Base-by-base conservation (phyloP, 2,888 invertebrate species). In the Epinotia brunnichana region DNA sequence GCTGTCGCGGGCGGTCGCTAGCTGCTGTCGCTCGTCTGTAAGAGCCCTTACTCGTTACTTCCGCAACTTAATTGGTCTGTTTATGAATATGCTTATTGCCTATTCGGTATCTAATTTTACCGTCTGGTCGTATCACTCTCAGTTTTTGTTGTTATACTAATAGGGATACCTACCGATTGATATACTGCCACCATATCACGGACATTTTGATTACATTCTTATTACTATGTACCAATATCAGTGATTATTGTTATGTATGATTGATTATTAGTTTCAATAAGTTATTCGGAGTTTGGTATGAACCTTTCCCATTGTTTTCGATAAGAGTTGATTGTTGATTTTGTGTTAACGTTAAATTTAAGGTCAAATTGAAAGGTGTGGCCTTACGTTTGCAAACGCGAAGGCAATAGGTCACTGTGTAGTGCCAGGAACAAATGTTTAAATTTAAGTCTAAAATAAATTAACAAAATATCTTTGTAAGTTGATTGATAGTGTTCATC, bases 381-480 rank as follows among this genome's bases (percentile, higher is more conserved):
- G 90, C 90, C 90, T 90, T 90, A 90, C 86, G 76, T 85, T 87
- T 85, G 85, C 79, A 79, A 83, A 74, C 70, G 71, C 69, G 62
- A 53, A 72, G 72, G 79, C 82, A 84, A 80, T 80, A 83, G 79
- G 74, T 75, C 79, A 79, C 78, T 75, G 67, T 41, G 51, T 66
- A 74, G 74, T 74, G 77, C 79, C 80, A 77, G 81, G 82, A 83
- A 82, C 82, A 82, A 84, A 79, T 78, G 56, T 74, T 59, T 75
- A 72, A 76, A 69, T 39, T n/a, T 78, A 79, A 81, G 83, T 81
- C 80, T 79, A 82, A 81, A 80, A 81, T 82, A 80, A 76, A 75
- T 73, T 75, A 78, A 76, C 48, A 59, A 68, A n/a, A 76, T 77
- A 71, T 73, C 59, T 69, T 74, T 70, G 69, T 80, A 81, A 81